Conservation (phyloP, 2,113 vertebrate species). For the Myanophis thanlyinensis region DNA sequence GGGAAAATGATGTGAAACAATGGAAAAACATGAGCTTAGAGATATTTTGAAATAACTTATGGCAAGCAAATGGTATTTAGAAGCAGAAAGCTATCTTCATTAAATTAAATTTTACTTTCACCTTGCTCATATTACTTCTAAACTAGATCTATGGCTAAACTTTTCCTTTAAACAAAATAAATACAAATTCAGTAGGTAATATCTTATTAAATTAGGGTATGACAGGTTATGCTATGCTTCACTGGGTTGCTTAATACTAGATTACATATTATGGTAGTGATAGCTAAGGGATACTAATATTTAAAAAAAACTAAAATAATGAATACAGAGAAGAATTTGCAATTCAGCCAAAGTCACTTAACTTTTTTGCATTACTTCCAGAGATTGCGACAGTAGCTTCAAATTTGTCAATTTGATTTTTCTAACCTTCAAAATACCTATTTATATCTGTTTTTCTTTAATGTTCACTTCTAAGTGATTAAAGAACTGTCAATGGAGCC, state of each 20-base stretch:
- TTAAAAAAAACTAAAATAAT: conserved; percentile 40
- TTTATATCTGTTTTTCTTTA: background rate
- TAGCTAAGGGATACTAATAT: conserved; percentile 37
- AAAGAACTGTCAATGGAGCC: background rate
- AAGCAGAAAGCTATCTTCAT: background rate
- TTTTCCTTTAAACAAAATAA: conserved; percentile 30
- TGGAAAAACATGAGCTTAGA: conserved; percentile 11
- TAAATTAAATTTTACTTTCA: conserved; percentile 26
- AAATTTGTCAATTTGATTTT: background rate
- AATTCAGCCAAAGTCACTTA: background rate
- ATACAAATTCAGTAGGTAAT: conserved; percentile 37
- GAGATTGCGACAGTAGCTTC: background rate
- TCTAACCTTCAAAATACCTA: background rate
- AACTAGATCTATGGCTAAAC: conserved; percentile 41
- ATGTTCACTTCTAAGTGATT: background rate
- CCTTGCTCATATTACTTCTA: conserved; percentile 36
- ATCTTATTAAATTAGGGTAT: conserved; percentile 45
- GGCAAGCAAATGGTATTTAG: background rate
- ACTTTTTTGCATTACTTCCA: background rate
- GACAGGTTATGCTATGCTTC: conserved; percentile 50
- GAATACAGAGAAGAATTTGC: background rate
- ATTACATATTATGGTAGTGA: conserved; percentile 42
- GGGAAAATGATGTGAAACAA: background rate
- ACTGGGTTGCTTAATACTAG: conserved; percentile 41
- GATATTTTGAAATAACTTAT: background rate